Percentiles rank a stretch among this genome's conserved stretches.
These are phyloP conservation scores for Gyrodactylus salaris DNA, from an alignment of 1,140 invertebrate genomes.

Conservation along the genomic window DNA sequence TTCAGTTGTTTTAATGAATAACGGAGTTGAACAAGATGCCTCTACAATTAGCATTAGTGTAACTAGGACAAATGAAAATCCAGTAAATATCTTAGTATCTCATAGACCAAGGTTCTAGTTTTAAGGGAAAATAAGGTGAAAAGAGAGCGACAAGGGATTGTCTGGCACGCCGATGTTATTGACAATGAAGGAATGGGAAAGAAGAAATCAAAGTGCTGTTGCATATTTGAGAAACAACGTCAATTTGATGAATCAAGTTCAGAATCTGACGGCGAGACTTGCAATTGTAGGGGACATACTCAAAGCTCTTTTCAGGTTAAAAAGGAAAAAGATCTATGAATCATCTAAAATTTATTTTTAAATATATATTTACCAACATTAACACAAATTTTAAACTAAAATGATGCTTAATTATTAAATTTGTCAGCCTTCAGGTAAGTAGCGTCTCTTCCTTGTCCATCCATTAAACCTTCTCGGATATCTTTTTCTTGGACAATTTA, in stretches of 20 bases:
- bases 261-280: background rate
- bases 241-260: background rate
- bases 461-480: background rate
- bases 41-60: too few relatives aligned
- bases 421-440: too few relatives aligned
- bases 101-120: too few relatives aligned
- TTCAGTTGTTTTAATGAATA: too few relatives aligned
- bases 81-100: too few relatives aligned
- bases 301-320: background rate
- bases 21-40: too few relatives aligned
- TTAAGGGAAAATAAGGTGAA: too few relatives aligned
- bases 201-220: conserved; percentile 46
- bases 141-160: conserved; percentile 25
- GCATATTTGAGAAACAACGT: conserved; percentile 8
- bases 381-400: too few relatives aligned
- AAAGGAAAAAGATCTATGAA: background rate
- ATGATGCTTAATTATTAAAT: too few relatives aligned
- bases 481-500: background rate
- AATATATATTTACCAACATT: too few relatives aligned
- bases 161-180: conserved; percentile 44
- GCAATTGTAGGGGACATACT: background rate
- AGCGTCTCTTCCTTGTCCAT: background rate
- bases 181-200: conserved; percentile 55
- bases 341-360: background rate
- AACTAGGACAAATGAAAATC: too few relatives aligned